Base-by-base conservation (phyloP, 2,888 invertebrate genomes). In the Scaptomyza tumidula region DNA sequence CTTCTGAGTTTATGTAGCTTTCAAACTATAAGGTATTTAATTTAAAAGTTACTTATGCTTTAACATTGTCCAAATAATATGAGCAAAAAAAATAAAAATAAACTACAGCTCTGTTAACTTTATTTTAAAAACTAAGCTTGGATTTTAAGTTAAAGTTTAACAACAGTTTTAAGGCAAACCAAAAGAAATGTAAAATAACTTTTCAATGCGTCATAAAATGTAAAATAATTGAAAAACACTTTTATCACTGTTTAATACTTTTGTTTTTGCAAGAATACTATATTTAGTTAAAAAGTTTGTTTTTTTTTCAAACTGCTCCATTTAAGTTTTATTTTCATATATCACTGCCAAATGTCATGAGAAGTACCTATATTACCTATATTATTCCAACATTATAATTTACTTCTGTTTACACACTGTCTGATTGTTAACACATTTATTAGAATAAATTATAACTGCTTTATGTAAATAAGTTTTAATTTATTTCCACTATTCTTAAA, bases 401-500 rank as follows among this genome's bases (percentile, higher is more conserved):
- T 39, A 2, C 37, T 2, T 1, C 16, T 6, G 13, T 24, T 24
- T 11, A 24, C 3, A 24, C 10, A 13, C 6, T 10, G 19, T 16
- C 19, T 24, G 19, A 19, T 43, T 4, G 11, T 45, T 59, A 14
- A 53, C 62, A 59, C 19, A 45, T 45, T 50, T 33, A 13, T 29
- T 65, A 54, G 11, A 11, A 14, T 13, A 43, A 27, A 58, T 45
- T 55, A 58, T 24, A 24, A 24, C 52, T 48, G 57, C 43, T 60
- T 29, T 14, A 14, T 41, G 44, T 11, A 63, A 62, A 52, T 35
- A 53, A 37, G 35, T 55, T 55, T 53, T 48, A 54, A 60, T 65
- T 60, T 71, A 70, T 77, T 77, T 67, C 71, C 74, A 77, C 58
- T 74, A 76, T 62, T 75, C 61, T 65, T 72, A 70, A 77, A 77